Evolutionary conservation across 2,113 vertebrate species (phyloP), one percentile per base, ranked within the genome.

Genomic region (Columba janthina): DNA sequence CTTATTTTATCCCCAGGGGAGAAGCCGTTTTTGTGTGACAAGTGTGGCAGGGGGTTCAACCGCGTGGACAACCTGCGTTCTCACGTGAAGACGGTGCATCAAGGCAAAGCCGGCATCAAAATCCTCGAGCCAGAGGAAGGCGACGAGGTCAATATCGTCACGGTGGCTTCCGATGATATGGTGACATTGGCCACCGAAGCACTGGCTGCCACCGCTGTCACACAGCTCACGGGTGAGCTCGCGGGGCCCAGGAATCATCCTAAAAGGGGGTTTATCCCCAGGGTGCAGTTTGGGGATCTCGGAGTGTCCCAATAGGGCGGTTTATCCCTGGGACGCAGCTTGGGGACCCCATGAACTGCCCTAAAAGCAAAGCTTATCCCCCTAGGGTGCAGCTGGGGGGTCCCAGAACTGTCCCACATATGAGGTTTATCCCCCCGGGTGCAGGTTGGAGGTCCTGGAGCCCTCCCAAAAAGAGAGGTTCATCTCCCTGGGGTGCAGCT

Each of bases 61-160:
- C 99, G 99, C 0, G 99, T 99, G 73, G 99, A 99, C 97, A 99
- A 99, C 87, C 98, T 99, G 89, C 99, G 99, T 18, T 99, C 99
- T 17, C 99, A 99, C 2, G 99, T 99, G 58, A 99, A 99, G 97
- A 99, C 99, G 0, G 99, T 99, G 82, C 99, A 99, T 97, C 99
- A 99, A 48, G 99, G 99, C 92, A 99, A 99, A 88, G 99, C 99
- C 0, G 99, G 99, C 75, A 99, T 99, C 98, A 99, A 99, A 93
- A 98, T 98, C 83, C 98, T 99, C 76, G 98, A 99, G 88, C 60
- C 98, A 1, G 29, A 98, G 94, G 93, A 98, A 5, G 99, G 98
- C 0, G 98, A 98, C 0, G 99, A 99, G 96, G 98, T 99, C 96
- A 99, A 99, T 92, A 99, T 99, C 0, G 99, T 99, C 65, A 99